A percentile compares a stretch with the other conserved stretches of the same genome.
These are phyloP conservation scores for Drosophila chauvacae DNA, from an alignment of 1,140 invertebrate genomes.

Conservation along the genomic window DNA sequence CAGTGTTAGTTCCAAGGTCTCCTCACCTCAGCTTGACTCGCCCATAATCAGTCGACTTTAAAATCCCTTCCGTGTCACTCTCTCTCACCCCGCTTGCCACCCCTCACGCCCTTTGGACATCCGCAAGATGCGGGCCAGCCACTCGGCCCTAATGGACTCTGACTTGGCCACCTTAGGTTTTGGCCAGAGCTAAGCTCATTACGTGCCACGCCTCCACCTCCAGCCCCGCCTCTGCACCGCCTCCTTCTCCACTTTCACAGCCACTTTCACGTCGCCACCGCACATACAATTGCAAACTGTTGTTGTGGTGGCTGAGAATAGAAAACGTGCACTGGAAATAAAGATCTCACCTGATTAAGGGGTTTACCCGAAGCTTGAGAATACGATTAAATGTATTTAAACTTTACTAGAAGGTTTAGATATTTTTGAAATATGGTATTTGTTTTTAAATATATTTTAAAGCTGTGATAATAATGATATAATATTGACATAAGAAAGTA, in stretches of 20 bases:
- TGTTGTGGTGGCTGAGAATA: slow-evolving; percentile 35
- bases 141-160: slow-evolving; percentile 47
- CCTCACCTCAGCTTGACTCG: slow-evolving; percentile 6
- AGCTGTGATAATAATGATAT: not conserved
- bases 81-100: not conserved
- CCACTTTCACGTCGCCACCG: slow-evolving; percentile 27
- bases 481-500: not conserved
- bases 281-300: slow-evolving; percentile 65
- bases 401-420: not conserved
- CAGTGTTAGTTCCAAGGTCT: slow-evolving; percentile 37
- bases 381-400: not conserved
- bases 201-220: slow-evolving; percentile 39
- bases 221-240: not conserved
- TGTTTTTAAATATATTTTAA: not conserved
- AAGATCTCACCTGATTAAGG: not conserved
- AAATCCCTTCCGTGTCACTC: slow-evolving; percentile 35
- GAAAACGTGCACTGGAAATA: slow-evolving; percentile 34
- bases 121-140: slow-evolving; percentile 39
- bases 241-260: not conserved
- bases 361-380: not conserved
- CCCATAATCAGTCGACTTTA: slow-evolving; percentile 43
- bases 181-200: slow-evolving; percentile 56
- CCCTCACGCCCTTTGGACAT: slow-evolving; percentile 6
- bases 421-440: too few relatives aligned
- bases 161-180: slow-evolving; percentile 49